Conservation (phyloP, 2,113 vertebrate species). For the Phaethon lepturus region DNA sequence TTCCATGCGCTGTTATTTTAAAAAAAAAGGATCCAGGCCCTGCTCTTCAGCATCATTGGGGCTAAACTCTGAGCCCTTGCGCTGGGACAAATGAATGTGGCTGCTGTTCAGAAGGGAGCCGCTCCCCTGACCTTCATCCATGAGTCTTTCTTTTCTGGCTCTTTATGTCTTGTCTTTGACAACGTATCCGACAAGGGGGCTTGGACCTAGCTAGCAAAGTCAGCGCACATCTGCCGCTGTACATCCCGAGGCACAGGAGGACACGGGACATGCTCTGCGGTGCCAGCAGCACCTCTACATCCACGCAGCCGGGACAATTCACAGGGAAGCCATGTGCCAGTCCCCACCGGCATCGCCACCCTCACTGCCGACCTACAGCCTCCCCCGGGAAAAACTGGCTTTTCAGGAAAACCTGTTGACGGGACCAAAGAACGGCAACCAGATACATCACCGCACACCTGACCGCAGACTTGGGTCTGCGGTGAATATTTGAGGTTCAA, state of each 20-base stretch:
- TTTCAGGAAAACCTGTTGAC: background rate
- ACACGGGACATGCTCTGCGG: background rate
- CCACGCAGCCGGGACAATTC: background rate
- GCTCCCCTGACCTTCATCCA: background rate
- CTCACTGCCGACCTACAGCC: background rate
- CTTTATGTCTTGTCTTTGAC: background rate
- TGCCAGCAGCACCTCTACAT: background rate
- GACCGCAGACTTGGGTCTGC: background rate
- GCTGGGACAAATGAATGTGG: rapidly evolving
- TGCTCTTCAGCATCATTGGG: background rate
- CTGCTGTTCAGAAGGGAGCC: background rate
- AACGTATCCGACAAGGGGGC: rapidly evolving
- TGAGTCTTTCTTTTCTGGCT: background rate
- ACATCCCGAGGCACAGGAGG: background rate
- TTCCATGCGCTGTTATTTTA: background rate
- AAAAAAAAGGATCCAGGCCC: background rate
- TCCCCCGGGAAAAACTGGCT: background rate
- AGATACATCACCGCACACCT: background rate
- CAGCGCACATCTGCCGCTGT: background rate
- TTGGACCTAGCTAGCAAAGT: background rate
- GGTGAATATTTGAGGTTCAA: rapidly evolving
- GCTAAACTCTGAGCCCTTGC: background rate
- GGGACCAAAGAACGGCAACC: background rate
- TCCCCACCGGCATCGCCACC: background rate
- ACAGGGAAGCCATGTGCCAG: rapidly evolving